phyloP scores from a whole-genome alignment of 2,888 invertebrate genomes.

The Stenchaetothrips biformis region DNA sequence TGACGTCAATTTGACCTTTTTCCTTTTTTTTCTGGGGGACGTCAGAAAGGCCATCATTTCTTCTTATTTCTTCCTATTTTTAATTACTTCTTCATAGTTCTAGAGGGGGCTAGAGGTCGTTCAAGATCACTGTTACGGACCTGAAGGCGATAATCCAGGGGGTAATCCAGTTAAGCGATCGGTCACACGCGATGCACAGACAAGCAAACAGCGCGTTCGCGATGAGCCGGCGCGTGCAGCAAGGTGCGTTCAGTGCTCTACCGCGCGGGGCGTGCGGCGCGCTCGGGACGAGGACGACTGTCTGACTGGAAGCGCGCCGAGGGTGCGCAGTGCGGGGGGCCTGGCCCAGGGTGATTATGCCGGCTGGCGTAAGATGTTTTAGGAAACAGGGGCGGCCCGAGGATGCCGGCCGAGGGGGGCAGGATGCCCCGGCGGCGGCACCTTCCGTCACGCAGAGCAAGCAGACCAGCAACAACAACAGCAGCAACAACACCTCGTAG shows the following conservation, averaged over 20 bases:
- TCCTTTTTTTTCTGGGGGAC: too few species aligned
- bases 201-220: background rate
- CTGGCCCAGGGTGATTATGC: background rate
- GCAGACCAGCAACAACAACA: background rate
- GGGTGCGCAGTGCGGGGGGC: background rate
- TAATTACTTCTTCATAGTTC: too few species aligned
- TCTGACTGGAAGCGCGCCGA: background rate
- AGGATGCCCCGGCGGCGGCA: slow-evolving; percentile 6
- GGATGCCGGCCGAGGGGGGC: background rate
- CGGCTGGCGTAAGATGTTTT: slow-evolving; percentile 23
- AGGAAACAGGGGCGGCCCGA: background rate
- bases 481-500: background rate
- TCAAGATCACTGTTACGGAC: too few species aligned
- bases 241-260: background rate
- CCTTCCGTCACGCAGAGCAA: slow-evolving; percentile 10
- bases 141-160: too few species aligned
- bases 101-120: too few species aligned
- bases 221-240: background rate
- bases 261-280: background rate
- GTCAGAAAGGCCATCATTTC: too few species aligned
- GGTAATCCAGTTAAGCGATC: too few species aligned
- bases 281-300: background rate
- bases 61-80: too few species aligned
- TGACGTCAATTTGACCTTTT: too few species aligned
- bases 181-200: too few species aligned